Evolutionary conservation across 2,888 invertebrate genomes (phyloP).

Genomic region (Lepidochitona cinerea): DNA sequence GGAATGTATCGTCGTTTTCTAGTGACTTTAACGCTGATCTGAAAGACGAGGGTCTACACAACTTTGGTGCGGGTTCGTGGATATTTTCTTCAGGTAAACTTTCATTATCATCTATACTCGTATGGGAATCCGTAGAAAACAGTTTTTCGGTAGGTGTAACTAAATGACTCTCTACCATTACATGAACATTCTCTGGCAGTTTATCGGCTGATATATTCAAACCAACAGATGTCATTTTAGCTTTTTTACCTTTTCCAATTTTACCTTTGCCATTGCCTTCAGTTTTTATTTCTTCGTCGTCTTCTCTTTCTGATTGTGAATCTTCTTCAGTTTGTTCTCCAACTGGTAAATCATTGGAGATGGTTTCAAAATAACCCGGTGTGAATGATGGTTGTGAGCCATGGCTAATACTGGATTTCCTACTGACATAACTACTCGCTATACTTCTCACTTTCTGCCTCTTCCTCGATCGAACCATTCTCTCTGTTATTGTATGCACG

Average conservation of each 20-base stretch:
- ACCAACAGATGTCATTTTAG: neutral
- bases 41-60: neutral
- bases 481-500: neutral
- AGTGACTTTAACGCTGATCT: neutral
- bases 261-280: neutral
- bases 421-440: neutral
- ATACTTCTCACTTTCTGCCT: neutral
- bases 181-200: neutral
- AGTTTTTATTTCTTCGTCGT: too few relatives aligned
- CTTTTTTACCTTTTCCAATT: neutral
- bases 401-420: neutral
- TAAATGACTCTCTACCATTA: neutral
- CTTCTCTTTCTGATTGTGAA: neutral
- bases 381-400: neutral
- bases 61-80: neutral
- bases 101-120: too few relatives aligned
- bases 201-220: neutral
- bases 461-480: neutral
- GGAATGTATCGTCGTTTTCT: neutral
- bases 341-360: neutral
- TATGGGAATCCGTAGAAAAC: neutral
- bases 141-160: neutral
- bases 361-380: neutral
- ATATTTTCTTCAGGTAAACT: neutral
- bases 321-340: neutral